Evolutionary conservation across 1,140 invertebrate species (phyloP).

Genomic region (Euborellia annulipes): DNA sequence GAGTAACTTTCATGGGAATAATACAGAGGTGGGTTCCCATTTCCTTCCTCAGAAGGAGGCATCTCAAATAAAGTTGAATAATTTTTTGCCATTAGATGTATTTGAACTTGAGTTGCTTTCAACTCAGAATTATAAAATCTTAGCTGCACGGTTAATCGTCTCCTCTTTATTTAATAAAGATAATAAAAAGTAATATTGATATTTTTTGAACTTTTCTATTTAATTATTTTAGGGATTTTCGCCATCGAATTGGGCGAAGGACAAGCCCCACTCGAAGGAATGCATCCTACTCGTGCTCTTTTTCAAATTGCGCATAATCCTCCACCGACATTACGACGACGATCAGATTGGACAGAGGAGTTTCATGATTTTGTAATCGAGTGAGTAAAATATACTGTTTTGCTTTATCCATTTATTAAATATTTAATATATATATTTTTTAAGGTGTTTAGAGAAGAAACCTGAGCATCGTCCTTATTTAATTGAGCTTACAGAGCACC

Average conservation of each 20-base stretch:
- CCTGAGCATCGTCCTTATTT: conserved; percentile 75
- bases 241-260: conserved; percentile 83
- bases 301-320: conserved; percentile 80
- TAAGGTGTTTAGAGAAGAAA: conserved; percentile 77
- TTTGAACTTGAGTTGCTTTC: too few relatives aligned
- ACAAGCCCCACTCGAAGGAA: conserved; percentile 64
- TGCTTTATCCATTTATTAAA: not conserved
- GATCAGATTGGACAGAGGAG: conserved; percentile 60
- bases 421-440: conserved; percentile 14
- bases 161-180: too few relatives aligned
- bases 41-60: too few relatives aligned
- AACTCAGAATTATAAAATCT: too few relatives aligned
- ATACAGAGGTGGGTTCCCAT: too few relatives aligned
- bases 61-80: too few relatives aligned
- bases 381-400: conserved; percentile 30
- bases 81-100: too few relatives aligned
- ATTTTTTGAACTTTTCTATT: not conserved
- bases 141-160: too few relatives aligned
- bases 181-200: not conserved
- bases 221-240: conserved; percentile 41
- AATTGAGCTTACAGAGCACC: conserved; percentile 71
- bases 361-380: conserved; percentile 72
- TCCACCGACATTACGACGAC: conserved; percentile 54
- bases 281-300: conserved; percentile 71
- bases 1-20: too few relatives aligned